Conservation (phyloP, 2,888 invertebrate genomes). For the Eupithecia inturbata region DNA sequence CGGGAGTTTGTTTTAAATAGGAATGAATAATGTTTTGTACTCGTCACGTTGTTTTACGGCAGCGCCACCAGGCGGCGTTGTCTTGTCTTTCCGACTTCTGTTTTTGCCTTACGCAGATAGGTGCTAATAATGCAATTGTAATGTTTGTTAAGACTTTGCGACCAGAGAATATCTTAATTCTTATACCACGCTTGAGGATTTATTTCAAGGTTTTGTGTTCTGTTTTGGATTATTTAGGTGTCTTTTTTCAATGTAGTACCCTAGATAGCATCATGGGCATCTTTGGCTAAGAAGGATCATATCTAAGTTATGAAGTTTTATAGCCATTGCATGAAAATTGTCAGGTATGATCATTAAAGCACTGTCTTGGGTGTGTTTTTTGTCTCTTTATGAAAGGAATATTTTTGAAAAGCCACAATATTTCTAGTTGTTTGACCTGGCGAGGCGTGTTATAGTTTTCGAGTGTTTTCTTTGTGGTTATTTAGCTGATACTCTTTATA, state of each 20-base stretch:
- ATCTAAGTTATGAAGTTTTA: no score
- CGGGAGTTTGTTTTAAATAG: conserved; percentile 35
- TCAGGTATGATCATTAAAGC: no score
- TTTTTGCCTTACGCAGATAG: conserved; percentile 29
- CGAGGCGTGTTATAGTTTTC: no score
- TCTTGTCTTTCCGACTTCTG: conserved; percentile 27
- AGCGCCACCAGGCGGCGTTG: conserved; percentile 17
- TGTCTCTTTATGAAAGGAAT: no score
- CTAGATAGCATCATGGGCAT: no score
- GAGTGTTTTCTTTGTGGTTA: no score
- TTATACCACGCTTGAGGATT: not conserved
- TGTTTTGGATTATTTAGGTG: not conserved
- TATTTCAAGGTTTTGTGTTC: conserved; percentile 9
- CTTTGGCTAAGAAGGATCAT: no score
- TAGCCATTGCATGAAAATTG: no score
- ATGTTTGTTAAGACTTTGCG: not conserved
- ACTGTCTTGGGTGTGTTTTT: no score
- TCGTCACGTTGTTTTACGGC: conserved; percentile 29
- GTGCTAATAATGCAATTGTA: not conserved
- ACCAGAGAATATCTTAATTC: not conserved
- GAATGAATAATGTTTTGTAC: conserved; percentile 36
- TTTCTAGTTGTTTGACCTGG: no score
- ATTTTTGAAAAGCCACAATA: no score
- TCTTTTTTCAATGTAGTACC: not conserved
- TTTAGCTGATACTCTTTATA: no score